Evolutionary conservation across 2,888 invertebrate genomes (phyloP), one percentile per base, ranked within the genome.

Genomic region (Bugulina stolonifera): DNA sequence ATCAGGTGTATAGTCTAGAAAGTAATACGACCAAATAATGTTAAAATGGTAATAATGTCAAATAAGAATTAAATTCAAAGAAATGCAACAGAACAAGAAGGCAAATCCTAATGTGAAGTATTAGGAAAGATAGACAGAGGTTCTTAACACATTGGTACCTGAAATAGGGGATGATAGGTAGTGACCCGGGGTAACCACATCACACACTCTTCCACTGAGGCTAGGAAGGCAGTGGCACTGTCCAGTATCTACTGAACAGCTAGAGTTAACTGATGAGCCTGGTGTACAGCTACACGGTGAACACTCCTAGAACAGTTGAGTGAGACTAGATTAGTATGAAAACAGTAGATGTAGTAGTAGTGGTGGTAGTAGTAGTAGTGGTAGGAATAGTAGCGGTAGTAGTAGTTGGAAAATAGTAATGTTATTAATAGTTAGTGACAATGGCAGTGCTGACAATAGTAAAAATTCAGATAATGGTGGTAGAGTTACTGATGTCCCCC

Each of bases 241-340:
- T 22, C 64, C 64, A 23, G 29, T 32, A 10, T 27, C 10, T 2
- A 5, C 14, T 22, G 22, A 27, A n/a, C 64, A 64, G 25, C 10
- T 27, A 29, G 64, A 14, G 27, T 32, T 23, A 14, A n/a, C 5
- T 2, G 64, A 64, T 25, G 64, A 22, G 29, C 64, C 64, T 10
- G n/a, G 27, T 14, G 29, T 5, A 64, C 64, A 64, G 32, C n/a
- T 32, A 64, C 64, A 64, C 3, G 25, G 10, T 10, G n/a, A 32
- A 27, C 64, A 64, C 32, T 73, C 72, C 74, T 74, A 69, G 25
- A 72, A 10, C 2, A 18, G 64, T n/a, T n/a, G n/a, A n/a, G n/a
- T n/a, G n/a, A n/a, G n/a, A n/a, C n/a, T n/a, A n/a, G n/a, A n/a
- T n/a, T n/a, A n/a, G n/a, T n/a, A n/a, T n/a, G n/a, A n/a, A 64